Conservation (phyloP, 2,797 vertebrate species). For the Choloepus didactylus region DNA sequence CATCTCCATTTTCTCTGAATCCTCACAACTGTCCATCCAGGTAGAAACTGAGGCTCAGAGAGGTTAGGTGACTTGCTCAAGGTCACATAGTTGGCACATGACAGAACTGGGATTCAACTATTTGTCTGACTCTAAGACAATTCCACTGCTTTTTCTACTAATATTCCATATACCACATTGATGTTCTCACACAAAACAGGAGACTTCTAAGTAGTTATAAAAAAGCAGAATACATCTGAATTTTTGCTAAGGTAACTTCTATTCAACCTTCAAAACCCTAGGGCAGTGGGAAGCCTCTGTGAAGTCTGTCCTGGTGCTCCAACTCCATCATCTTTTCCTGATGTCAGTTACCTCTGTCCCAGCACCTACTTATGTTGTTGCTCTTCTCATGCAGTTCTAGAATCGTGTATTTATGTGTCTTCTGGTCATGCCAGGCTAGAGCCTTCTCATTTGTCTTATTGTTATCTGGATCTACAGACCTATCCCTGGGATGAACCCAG, state of each 20-base stretch:
- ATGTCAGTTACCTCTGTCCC: background rate
- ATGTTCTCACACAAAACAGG: background rate
- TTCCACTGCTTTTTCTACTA: background rate
- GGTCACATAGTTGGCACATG: background rate
- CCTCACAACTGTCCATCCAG: background rate
- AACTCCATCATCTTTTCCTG: background rate
- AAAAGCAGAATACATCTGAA: background rate
- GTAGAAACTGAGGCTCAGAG: background rate
- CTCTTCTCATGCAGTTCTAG: background rate
- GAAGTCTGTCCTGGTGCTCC: background rate
- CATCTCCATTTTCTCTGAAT: background rate
- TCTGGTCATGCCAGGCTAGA: too few species aligned
- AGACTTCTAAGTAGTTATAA: background rate
- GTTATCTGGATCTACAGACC: background rate
- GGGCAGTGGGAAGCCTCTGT: background rate
- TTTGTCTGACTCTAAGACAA: background rate
- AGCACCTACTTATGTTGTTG: background rate
- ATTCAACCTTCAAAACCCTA: constrained; percentile 19
- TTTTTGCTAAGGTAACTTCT: constrained; percentile 12
- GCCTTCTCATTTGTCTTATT: background rate
- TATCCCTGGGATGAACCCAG: background rate
- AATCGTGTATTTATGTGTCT: background rate
- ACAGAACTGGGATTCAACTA: background rate
- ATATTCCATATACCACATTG: background rate
- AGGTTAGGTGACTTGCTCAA: background rate